Conservation (phyloP, 2,113 vertebrate genomes). For the Rissa tridactyla region DNA sequence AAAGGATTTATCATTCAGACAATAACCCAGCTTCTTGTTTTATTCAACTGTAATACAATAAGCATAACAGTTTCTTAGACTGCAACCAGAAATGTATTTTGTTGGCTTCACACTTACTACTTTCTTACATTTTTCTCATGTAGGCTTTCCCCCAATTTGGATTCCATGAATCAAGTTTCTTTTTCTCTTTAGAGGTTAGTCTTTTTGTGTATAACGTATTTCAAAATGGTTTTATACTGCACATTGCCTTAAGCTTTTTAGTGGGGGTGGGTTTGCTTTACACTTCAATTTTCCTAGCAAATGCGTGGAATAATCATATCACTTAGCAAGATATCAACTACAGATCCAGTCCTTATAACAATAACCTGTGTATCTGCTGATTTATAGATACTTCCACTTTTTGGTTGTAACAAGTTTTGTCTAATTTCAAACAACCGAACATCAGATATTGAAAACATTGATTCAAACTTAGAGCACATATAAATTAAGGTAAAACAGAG, state of each 20-base stretch:
- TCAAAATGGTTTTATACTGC: background rate
- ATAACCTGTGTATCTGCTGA: background rate
- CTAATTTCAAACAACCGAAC: background rate
- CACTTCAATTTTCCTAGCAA: background rate
- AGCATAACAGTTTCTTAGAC: background rate
- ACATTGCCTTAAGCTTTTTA: background rate
- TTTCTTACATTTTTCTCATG: background rate
- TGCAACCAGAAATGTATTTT: background rate
- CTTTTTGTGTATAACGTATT: background rate
- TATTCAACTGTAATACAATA: background rate
- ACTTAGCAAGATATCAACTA: background rate
- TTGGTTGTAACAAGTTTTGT: background rate
- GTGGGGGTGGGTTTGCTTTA: background rate
- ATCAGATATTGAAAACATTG: background rate
- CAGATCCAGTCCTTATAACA: background rate
- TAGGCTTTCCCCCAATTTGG: background rate
- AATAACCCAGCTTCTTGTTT: background rate
- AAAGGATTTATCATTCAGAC: background rate
- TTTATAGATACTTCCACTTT: background rate
- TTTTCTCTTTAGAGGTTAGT: background rate
- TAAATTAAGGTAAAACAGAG: background rate
- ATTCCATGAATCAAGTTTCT: background rate
- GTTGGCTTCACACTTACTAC: background rate
- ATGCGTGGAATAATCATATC: background rate
- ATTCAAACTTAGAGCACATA: background rate